Evolutionary conservation across 2,888 invertebrate genomes (phyloP), one percentile per base, ranked within the genome.

Genomic region (Gryllus longicercus): DNA sequence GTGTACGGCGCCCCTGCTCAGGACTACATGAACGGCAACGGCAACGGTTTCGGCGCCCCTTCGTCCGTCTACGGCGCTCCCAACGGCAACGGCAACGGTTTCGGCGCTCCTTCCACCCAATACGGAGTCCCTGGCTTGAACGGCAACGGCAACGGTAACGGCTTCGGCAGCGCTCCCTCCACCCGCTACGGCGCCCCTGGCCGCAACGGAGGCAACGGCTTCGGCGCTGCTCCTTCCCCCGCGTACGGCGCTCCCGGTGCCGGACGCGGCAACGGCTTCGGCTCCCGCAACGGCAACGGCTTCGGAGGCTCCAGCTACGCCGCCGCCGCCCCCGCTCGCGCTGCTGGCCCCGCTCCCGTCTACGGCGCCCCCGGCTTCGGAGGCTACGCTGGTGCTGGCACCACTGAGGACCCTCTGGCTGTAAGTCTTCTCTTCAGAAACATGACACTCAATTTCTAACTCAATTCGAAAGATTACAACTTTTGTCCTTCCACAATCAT

Each of bases 261-360:
- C 49, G n/a, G 18, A 25, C 87, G 87, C 5, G 88, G 89, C 78
- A 87, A 88, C 80, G 88, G 88, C 80, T 90, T 90, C 82, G 89
- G 89, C 51, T 88, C 87, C 21, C 82, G 81, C 10, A 51, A 38
- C 12, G 74, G 63, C 11, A 63, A 63, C 63, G n/a, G n/a, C 63
- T 38, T 38, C 38, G 63, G 63, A 14, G 75, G 21, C 78, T 79
- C 25, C 2, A 63, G 51, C 11, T 77, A 79, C 74, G 75, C 75
- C n/a, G 38, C 76, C 50, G 76, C 38, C 49, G 80, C 38, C 74
- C 16, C 63, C 63, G 78, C 63, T 16, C 76, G 74, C 25, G 51
- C 76, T 76, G 50, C 76, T 23, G 63, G 63, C 5, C 63, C 63
- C 16, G 63, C 63, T 63, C 63, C 63, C 63, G 63, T 63, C 4